Evolutionary conservation across 2,113 vertebrate genomes (phyloP).

Genomic region (Lates calcarifer): DNA sequence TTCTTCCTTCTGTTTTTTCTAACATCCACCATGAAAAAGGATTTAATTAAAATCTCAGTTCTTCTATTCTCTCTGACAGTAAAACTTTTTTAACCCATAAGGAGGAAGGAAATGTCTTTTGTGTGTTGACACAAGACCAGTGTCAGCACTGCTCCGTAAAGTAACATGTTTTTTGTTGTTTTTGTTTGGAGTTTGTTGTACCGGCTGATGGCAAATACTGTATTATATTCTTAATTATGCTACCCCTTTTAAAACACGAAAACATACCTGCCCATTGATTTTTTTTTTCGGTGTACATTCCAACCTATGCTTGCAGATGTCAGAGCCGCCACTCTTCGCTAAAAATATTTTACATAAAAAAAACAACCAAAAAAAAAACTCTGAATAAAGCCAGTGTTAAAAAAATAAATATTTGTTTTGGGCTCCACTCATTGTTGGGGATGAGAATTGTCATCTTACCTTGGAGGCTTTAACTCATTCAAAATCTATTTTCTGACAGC

Average conservation of each 20-base stretch:
- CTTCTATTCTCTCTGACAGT: constrained; percentile 7
- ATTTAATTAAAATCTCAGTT: not conserved
- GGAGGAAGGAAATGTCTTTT: constrained; percentile 43
- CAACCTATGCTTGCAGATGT: constrained; percentile 57
- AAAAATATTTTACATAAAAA: constrained; percentile 65
- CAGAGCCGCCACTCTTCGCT: constrained; percentile 44
- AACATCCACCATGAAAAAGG: not conserved
- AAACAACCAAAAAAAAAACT: constrained; percentile 54
- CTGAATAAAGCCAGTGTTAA: constrained; percentile 72
- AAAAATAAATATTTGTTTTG: constrained; percentile 13
- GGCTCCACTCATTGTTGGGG: constrained; percentile 26
- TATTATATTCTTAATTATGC: constrained; percentile 20
- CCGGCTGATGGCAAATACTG: constrained; percentile 35
- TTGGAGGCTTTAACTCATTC: not conserved
- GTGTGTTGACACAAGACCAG: constrained; percentile 29
- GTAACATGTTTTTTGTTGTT: constrained; percentile 16
- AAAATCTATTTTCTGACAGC: not conserved
- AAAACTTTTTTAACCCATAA: constrained; percentile 25
- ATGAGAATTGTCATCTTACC: not conserved
- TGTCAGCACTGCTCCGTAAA: constrained; percentile 17
- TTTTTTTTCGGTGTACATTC: constrained; percentile 62
- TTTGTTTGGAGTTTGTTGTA: not conserved
- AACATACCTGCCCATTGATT: constrained; percentile 16
- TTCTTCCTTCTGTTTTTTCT: constrained; percentile 4
- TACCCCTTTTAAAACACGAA: constrained; percentile 24